A percentile compares a stretch with the other conserved stretches of the same genome.
phyloP scores from a whole-genome alignment of 2,113 vertebrate genomes.

The Thermophis baileyi region DNA sequence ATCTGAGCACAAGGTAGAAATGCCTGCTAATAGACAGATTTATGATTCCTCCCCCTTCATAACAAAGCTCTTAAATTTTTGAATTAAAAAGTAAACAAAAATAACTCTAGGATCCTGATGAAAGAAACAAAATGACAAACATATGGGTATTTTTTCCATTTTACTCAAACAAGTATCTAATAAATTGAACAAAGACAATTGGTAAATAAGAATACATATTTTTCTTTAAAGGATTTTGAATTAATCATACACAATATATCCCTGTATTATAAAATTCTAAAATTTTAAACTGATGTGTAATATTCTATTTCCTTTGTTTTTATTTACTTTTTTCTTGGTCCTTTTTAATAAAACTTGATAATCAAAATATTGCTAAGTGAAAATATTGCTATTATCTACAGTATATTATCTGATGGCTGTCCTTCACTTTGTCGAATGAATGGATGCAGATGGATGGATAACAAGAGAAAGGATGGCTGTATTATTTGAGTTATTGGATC shows the following conservation, averaged over 20 bases:
- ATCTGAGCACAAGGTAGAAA: conserved; percentile 61
- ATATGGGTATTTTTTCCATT: background rate
- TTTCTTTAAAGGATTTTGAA: background rate
- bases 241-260: too few species aligned
- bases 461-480: background rate
- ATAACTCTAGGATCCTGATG: background rate
- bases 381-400: background rate
- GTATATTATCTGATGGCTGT: background rate
- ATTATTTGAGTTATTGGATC: background rate
- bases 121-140: background rate
- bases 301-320: background rate
- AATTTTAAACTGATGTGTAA: background rate
- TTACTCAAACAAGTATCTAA: background rate
- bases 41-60: conserved; percentile 38
- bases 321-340: background rate
- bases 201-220: background rate
- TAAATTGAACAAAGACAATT: background rate
- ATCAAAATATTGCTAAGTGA: background rate
- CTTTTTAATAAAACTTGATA: background rate
- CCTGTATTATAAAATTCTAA: background rate
- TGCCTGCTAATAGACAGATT: conserved; percentile 56
- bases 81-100: conserved; percentile 53
- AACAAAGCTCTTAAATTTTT: conserved; percentile 45
- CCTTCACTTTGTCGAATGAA: background rate
- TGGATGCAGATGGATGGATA: background rate